Conservation (phyloP, 1,140 invertebrate genomes). For the Pentalonia nigronervosa region DNA sequence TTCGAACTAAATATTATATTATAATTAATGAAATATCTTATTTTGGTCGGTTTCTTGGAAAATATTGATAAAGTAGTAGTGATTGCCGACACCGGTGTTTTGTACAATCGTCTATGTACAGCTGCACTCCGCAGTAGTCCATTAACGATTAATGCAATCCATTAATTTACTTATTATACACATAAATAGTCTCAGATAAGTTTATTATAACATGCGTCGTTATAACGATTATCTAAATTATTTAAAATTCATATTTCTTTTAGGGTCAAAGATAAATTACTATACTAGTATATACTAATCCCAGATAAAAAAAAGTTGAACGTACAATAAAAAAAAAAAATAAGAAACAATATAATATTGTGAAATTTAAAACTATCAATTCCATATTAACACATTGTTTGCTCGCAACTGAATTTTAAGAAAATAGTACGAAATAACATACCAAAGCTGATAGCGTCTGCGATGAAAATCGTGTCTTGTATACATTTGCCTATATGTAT, state of each 20-base stretch:
- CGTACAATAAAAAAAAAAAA: neutral
- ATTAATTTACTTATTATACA: slow-evolving; percentile 10
- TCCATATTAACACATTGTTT: neutral
- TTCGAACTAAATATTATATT: neutral
- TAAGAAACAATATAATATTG: neutral
- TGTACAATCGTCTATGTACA: neutral
- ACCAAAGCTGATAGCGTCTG: neutral
- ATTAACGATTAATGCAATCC: neutral
- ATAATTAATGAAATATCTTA: neutral
- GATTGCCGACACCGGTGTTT: neutral
- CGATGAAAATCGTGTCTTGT: neutral
- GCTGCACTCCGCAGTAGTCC: neutral
- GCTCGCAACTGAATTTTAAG: neutral
- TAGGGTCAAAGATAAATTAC: neutral
- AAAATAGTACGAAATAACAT: neutral
- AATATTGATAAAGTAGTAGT: neutral
- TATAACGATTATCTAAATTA: neutral
- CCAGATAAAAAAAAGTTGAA: neutral
- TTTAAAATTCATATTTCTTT: neutral
- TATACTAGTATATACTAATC: neutral
- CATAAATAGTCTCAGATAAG: neutral
- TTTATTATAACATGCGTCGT: neutral
- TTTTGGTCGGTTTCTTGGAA: neutral
- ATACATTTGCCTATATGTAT: neutral
- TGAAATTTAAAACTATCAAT: neutral